Evolutionary conservation across 2,888 invertebrate genomes (phyloP), one percentile per base, ranked within the genome.

Genomic region (Branchipolynoe longqiensis): DNA sequence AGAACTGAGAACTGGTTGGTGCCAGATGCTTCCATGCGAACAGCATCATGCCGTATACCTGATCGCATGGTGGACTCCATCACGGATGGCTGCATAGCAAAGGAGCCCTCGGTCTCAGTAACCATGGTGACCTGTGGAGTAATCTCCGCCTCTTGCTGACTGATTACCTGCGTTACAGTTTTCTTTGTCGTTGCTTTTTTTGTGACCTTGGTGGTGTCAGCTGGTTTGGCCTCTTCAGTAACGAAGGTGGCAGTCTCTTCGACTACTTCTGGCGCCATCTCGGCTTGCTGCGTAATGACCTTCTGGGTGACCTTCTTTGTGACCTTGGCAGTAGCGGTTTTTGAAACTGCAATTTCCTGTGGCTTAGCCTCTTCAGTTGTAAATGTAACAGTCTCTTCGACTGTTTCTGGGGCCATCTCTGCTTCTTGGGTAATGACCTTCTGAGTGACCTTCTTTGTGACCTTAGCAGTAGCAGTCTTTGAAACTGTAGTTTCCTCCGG

Each of bases 381-480:
- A n/a, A 82, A 82, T 2, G 31, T 33, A 3, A 36, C 82, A 31
- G 82, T 54, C 36, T 82, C 82, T 12, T 54, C 36, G 58, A 58
- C 58, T 31, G 82, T 82, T 84, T 84, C 84, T 31, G 82, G 82
- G 81, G 48, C 86, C 85, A 58, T 85, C 64, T 31, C 83, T 81
- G 83, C 86, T 85, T 40, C 25, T 59, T 74, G 59, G 25, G 48
- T 38, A 12, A 56, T n/a, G 8, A 87, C 84, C 40, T 64, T 83
- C 33, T 58, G 38, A 0, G 85, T 85, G 22, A 40, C 73, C 83
- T 85, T 85, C 58, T 69, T 74, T 33, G 87, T 86, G 22, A 87
- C 86, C 59, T 86, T 83, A 31, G 33, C 54, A n/a, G 85, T 85
- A n/a, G 78, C 85, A n/a, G 85, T 85, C 1, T 69, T 56, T 1